Evolutionary conservation across 2,797 vertebrate genomes (phyloP), one percentile per base, ranked within the genome.

Genomic region (Streptopelia turtur): DNA sequence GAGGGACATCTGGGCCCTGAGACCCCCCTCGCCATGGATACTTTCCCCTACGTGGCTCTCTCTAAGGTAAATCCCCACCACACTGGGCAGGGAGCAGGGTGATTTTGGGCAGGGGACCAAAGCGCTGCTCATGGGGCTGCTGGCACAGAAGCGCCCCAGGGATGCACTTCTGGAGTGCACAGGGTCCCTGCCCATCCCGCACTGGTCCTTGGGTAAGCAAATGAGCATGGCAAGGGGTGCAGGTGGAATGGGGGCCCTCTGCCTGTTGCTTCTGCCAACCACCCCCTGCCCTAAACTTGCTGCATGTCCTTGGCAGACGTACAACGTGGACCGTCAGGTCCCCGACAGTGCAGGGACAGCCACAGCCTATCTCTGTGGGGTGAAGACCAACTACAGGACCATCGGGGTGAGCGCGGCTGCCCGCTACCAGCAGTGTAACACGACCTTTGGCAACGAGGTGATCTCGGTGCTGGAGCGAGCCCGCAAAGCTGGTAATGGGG

Each of bases 301-400:
- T 2, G 1, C 16, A 1, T 82, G 47, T 47, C 77, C 65, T 83
- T 0, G 87, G 57, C 97, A 99, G 99, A 99, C 99, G 0, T 99
- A 99, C 97, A 99, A 98, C 3, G 99, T 99, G 90, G 99, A 99
- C 95, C 99, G 98, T 74, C 98, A 99, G 83, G 99, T 99, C 50
- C 98, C 99, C 0, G 99, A 99, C 98, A 99, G 99, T 0, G 99
- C 99, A 0, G 98, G 98, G 94, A 99, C 99, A 0, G 98, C 98
- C 49, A 99, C 99, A 1, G 99, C 99, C 47, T 99, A 99, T 90
- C 98, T 99, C 96, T 99, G 99, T 0, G 99, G 99, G 4, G 99
- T 99, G 93, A 99, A 99, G 95, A 23, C 77, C 71, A 99, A 99
- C 45, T 98, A 98, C 56, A 47, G 95, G 81, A 99, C 98, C 0